Conservation (phyloP, 2,888 invertebrate species). For the Pyrochroa serraticornis region DNA sequence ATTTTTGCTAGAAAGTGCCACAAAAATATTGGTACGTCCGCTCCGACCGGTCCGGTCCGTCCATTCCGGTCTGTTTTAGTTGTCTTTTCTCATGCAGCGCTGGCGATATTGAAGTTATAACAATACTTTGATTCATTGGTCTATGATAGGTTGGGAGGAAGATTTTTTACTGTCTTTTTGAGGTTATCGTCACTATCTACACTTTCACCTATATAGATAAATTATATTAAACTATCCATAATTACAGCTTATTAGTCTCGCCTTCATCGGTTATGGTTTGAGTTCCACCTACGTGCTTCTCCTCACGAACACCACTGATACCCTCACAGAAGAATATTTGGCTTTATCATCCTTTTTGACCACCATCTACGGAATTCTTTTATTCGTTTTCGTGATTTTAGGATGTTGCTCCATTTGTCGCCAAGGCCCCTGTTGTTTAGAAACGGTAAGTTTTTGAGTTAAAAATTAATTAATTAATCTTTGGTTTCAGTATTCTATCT, state of each 20-base stretch:
- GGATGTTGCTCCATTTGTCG: conserved; percentile 37
- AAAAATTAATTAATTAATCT: too few species aligned
- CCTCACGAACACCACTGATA: conserved; percentile 23
- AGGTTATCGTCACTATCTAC: neutral
- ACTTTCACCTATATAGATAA: neutral
- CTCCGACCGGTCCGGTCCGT: too few species aligned
- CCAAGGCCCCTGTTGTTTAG: conserved; percentile 34
- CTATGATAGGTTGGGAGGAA: too few species aligned
- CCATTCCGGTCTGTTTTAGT: too few species aligned
- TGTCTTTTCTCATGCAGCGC: too few species aligned
- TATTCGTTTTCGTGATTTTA: conserved; percentile 31
- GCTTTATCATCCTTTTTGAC: conserved; percentile 29
- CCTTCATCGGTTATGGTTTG: conserved; percentile 28
- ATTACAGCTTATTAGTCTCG: conserved; percentile 32
- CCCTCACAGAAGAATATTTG: conserved; percentile 27
- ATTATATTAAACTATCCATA: too few species aligned
- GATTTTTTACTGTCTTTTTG: neutral
- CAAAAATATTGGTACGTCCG: too few species aligned
- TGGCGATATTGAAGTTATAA: too few species aligned
- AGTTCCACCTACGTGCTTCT: conserved; percentile 26
- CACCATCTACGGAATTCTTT: conserved; percentile 25
- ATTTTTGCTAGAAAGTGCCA: too few species aligned
- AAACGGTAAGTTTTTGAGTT: conserved; percentile 31
- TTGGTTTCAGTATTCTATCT: conserved; percentile 39
- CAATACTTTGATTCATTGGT: too few species aligned